These are phyloP conservation scores for Sebastes nivosus DNA, from an alignment of 2,797 vertebrate genomes.

Conservation along the genomic window DNA sequence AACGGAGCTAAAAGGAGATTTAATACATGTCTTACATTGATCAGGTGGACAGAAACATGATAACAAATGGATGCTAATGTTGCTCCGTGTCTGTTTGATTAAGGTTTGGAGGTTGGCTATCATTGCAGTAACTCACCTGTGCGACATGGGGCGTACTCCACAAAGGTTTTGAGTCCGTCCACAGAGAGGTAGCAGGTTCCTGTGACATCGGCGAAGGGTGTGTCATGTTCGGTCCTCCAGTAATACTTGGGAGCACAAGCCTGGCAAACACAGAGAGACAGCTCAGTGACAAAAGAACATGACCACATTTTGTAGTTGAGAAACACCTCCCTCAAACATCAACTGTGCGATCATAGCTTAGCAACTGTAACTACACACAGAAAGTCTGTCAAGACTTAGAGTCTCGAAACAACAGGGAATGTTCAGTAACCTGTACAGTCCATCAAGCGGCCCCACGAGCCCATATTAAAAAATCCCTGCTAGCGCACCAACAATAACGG, in stretches of 20 bases:
- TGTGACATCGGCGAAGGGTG: constrained; percentile 81
- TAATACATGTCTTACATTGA: neutral
- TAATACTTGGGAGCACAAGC: constrained; percentile 88
- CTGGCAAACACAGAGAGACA: constrained; percentile 39
- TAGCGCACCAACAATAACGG: neutral
- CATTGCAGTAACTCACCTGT: constrained; percentile 77
- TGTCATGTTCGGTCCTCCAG: constrained; percentile 86
- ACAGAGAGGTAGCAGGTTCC: constrained; percentile 90
- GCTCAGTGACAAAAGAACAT: neutral
- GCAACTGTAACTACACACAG: neutral
- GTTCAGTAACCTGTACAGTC: neutral
- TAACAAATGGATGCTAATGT: neutral
- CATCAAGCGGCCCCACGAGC: too few relatives aligned
- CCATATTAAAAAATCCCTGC: neutral
- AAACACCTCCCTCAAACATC: neutral
- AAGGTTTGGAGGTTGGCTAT: neutral
- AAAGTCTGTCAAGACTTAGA: neutral
- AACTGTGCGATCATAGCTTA: neutral
- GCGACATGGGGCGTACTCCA: constrained; percentile 90
- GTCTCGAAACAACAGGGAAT: neutral
- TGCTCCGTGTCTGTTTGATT: neutral
- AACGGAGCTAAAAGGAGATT: neutral
- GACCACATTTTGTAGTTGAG: neutral
- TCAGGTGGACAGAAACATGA: neutral
- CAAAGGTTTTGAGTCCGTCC: constrained; percentile 83